These are phyloP conservation scores for honey bee (Apis mellifera) DNA, from an alignment of 1,140 invertebrate genomes.

Conservation along the genomic window Amel_HAv3.1 CM009944.2:6330501-6331000, in stretches of 20 bases:
- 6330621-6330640: neutral
- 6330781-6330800: neutral
- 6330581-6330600: neutral
- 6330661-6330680: constrained; percentile 6
- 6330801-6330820: neutral
- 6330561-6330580: too few relatives aligned
- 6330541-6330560: too few relatives aligned
- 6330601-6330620: neutral
- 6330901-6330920: neutral
- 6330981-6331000: constrained; percentile 37
- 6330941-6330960: constrained; percentile 9
- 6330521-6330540: too few relatives aligned
- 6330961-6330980: constrained; percentile 35
- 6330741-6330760: neutral
- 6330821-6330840: neutral
- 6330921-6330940: constrained; percentile 43
- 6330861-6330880: neutral
- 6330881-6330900: neutral
- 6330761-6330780: neutral
- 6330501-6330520: too few relatives aligned
- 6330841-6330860: neutral
- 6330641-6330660: constrained; percentile 14
- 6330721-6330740: neutral
- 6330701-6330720: neutral
- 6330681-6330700: neutral